These are phyloP conservation scores for Zoanthus gigantus DNA, from an alignment of 92 coral and sea anemone genomes.

Conservation along the genomic window DNA sequence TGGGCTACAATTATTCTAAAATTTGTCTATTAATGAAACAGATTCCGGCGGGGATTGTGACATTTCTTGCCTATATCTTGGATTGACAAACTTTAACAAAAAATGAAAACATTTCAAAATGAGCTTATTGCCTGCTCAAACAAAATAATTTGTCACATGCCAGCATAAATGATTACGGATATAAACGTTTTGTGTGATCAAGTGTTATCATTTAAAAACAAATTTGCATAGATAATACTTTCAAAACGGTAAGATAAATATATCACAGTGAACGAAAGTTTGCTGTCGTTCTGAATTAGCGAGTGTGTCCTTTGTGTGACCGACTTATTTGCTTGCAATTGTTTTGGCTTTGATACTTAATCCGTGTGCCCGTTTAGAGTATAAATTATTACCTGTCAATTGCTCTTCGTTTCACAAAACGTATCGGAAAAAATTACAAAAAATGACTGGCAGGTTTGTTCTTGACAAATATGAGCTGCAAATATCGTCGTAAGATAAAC, in stretches of 20 bases:
- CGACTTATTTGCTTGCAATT: conserved; percentile 57
- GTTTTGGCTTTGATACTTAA: conserved; percentile 32
- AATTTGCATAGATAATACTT: conserved; percentile 54
- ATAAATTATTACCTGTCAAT: not conserved
- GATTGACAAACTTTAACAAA: conserved; percentile 1
- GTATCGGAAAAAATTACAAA: not conserved
- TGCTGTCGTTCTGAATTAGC: conserved; percentile 54
- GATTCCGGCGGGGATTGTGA: not conserved
- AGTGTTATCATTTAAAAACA: conserved; percentile 58
- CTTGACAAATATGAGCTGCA: not conserved
- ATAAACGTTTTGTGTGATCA: conserved; percentile 38
- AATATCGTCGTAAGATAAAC: not conserved
- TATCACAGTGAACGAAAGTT: conserved; percentile 49
- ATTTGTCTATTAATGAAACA: conserved; percentile 5
- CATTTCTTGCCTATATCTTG: conserved; percentile 8
- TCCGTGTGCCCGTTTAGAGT: conserved; percentile 6
- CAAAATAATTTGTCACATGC: conserved; percentile 24
- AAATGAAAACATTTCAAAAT: conserved; percentile 38
- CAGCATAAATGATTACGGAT: conserved; percentile 36
- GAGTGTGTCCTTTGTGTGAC: conserved; percentile 52
- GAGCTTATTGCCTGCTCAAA: conserved; percentile 39
- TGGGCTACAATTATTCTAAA: conserved; percentile 43
- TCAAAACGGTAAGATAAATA: conserved; percentile 62
- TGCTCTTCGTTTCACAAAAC: not conserved
- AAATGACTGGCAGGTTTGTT: not conserved